Evolutionary conservation across 2,113 vertebrate genomes (phyloP), one percentile per base, ranked within the genome.

Genomic region (Ictalurus punctatus): DNA sequence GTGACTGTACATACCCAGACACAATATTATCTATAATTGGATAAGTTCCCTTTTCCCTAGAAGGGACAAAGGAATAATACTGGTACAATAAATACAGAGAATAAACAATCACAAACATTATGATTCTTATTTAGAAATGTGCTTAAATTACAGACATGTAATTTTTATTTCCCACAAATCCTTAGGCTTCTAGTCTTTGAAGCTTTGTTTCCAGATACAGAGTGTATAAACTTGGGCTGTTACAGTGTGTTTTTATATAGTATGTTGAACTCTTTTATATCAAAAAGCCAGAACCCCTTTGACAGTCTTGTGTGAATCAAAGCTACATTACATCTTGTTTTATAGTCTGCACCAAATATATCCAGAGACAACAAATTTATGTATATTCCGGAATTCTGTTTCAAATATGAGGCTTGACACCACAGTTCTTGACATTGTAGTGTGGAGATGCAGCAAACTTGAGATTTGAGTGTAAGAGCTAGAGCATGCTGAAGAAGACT

Each of bases 391-490:
- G 63, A 10, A 71, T 71, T 83, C 79, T 59, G 16, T 58, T 88
- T 88, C 21, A 71, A 34, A 80, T 54, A 80, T 16, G 61, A 81
- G 30, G 40, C 59, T 25, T 79, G 88, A 79, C 88, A 85, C 40
- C 37, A 52, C 2, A n/a, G 54, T 86, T 86, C 54, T 37, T 86
- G 81, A 74, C 54, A 44, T 16, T n/a, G 40, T 65, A 86, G 52
- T 58, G 54, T 95, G 94, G 95, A 95, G 95, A 93, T 93, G 94
- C 95, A 94, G 95, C 95, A 95, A 96, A 96, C 94, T 95, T 93
- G 94, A 93, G 94, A 94, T 95, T 95, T 95, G 94, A 95, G 95
- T 96, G 95, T 96, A 52, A 95, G 95, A 95, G 95, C 95, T 95
- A 95, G 96, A 95, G 95, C 93, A 94, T 94, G 93, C 92, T 92